These are phyloP conservation scores for Gorsachius goisagi DNA, from an alignment of 2,113 vertebrate genomes.

Conservation along the genomic window DNA sequence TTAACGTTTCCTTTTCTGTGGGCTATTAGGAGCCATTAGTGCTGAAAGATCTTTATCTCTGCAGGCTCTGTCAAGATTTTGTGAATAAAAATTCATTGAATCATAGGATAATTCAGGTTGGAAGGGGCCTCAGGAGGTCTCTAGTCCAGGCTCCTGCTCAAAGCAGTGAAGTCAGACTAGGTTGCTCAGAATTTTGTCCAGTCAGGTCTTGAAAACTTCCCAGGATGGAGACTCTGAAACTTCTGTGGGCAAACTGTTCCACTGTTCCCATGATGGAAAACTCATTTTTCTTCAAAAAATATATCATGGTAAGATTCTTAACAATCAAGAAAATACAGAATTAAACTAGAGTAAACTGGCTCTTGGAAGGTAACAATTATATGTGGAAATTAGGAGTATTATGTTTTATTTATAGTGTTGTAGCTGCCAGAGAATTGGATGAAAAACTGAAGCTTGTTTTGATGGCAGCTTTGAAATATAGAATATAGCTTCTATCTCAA, in stretches of 20 bases:
- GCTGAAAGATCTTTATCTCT: constrained; percentile 9
- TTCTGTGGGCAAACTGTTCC: background rate
- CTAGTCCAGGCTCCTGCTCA: background rate
- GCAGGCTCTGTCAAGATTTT: no score
- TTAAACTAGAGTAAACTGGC: background rate
- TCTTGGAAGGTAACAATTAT: background rate
- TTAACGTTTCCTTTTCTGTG: constrained; percentile 14
- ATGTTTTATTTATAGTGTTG: background rate
- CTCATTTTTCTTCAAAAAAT: background rate
- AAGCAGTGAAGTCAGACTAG: background rate
- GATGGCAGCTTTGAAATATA: background rate
- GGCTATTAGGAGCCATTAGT: background rate
- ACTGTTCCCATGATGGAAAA: background rate
- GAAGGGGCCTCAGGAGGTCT: background rate
- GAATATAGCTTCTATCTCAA: background rate
- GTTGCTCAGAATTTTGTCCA: background rate
- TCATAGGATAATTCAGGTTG: background rate
- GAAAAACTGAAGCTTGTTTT: background rate
- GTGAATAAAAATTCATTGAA: background rate
- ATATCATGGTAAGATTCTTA: background rate
- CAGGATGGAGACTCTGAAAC: background rate
- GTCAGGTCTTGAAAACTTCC: background rate
- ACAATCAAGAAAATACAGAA: background rate
- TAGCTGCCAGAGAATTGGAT: background rate
- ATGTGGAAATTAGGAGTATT: background rate